phyloP scores from a whole-genome alignment of 2,113 vertebrate genomes.

The Paradoxurus hermaphroditus region DNA sequence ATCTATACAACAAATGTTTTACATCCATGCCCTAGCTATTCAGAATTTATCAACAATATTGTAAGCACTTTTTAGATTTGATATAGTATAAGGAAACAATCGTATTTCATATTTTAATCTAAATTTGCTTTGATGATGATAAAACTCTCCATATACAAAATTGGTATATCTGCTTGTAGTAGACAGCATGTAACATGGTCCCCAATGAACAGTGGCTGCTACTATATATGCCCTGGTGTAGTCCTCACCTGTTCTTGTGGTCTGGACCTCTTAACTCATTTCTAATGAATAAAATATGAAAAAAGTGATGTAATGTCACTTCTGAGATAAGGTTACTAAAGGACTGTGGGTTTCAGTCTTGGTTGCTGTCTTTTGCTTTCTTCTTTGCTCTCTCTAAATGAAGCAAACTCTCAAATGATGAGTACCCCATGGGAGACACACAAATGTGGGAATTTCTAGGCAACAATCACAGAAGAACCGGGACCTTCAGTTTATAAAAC shows the following conservation, averaged over 20 bases:
- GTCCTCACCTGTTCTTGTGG: rapidly evolving
- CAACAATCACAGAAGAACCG: neutral
- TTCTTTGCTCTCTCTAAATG: neutral
- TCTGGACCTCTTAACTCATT: neutral
- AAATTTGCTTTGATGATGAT: neutral
- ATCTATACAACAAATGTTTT: neutral
- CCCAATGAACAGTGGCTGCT: rapidly evolving
- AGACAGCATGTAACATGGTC: neutral
- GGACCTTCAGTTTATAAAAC: neutral
- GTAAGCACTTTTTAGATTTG: neutral
- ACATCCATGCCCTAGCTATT: neutral
- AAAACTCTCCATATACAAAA: neutral
- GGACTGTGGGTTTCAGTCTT: neutral
- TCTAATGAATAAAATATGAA: neutral
- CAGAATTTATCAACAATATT: neutral
- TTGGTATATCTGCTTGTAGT: neutral
- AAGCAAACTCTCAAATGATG: neutral
- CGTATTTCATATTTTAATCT: neutral
- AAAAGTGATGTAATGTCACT: neutral
- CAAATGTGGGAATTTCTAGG: neutral
- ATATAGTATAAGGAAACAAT: neutral
- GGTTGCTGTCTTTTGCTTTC: neutral
- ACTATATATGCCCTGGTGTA: rapidly evolving
- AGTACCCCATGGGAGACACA: neutral
- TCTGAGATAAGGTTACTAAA: neutral